phyloP scores from a whole-genome alignment of 2,797 vertebrate species.

The Sebastes kiyomatsui region DNA sequence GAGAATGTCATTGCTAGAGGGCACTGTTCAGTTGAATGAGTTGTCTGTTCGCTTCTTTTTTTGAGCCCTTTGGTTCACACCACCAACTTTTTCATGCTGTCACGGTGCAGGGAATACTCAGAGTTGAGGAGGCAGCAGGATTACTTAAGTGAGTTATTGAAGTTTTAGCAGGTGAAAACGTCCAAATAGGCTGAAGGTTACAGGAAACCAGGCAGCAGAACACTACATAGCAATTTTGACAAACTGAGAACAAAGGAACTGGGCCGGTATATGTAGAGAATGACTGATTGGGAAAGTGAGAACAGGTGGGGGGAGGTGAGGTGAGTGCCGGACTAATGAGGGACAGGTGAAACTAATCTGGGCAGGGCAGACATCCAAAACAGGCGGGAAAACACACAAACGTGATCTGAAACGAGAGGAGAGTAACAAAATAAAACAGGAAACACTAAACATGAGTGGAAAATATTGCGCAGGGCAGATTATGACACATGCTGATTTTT shows the following conservation, averaged over 20 bases:
- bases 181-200: background rate
- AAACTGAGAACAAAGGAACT: background rate
- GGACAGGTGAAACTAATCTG: background rate
- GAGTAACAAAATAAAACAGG: background rate
- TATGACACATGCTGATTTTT: background rate
- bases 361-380: too few relatives aligned
- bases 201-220: background rate
- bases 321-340: background rate
- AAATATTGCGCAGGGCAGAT: accelerated
- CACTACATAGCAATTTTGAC: background rate
- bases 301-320: background rate
- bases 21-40: background rate
- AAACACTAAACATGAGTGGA: too few relatives aligned
- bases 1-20: conserved; percentile 1
- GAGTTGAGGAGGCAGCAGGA: background rate
- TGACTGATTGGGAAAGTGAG: background rate
- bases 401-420: background rate
- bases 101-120: background rate
- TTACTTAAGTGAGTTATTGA: background rate
- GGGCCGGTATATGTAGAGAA: background rate
- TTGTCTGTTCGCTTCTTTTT: background rate
- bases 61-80: background rate
- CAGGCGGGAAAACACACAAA: background rate
- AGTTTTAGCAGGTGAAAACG: background rate
- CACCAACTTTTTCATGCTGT: background rate